Evolutionary conservation across 2,888 invertebrate species (phyloP), one percentile per base, ranked within the genome.

Genomic region (Anodontia alba): DNA sequence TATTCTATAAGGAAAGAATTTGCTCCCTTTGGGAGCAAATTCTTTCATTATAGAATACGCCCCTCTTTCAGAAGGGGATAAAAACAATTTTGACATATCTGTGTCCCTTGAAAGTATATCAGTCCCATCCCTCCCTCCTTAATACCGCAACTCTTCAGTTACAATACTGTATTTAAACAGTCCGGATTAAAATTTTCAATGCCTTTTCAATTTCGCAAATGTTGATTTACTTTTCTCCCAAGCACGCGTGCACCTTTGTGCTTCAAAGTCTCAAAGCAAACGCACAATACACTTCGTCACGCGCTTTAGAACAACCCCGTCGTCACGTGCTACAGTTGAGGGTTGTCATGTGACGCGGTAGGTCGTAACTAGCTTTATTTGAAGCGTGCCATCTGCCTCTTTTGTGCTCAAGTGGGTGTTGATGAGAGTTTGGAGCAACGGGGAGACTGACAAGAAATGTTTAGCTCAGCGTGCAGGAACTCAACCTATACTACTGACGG

Each of bases 321-420:
- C 33, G 33, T 62, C 62, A 62, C 62, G 62, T 62, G 62, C 62
- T 62, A 17, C 33, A 31, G 62, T 10, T 5, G 12, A 20, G 62
- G 20, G 62, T 62, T 1, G 62, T 62, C 62, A 62, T 62, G 33
- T 74, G 46, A 66, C 67, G 43, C 26, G 42, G 43, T 31, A 15
- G 31, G n/a, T 26, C 2, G 74, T 74, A 74, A 74, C 74, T 74
- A 38, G 74, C 74, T 74, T 74, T 51, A 74, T 74, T 74, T 74
- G 74, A 20, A 62, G 46, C 46, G 62, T 46, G 66, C 36, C 74
- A 74, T 74, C 74, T 74, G 74, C 67, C 67, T 38, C 67, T 31
- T 26, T 10, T 12, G 36, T 36, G 17, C 33, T 73, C 73, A 73
- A 73, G 73, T 73, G 73, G 57, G 29, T 23, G 12, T 8, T 46